A percentile compares a stretch with the other conserved stretches of the same genome.
phyloP scores from a whole-genome alignment of 2,113 vertebrate genomes.

The Camelus dromedarius region DNA sequence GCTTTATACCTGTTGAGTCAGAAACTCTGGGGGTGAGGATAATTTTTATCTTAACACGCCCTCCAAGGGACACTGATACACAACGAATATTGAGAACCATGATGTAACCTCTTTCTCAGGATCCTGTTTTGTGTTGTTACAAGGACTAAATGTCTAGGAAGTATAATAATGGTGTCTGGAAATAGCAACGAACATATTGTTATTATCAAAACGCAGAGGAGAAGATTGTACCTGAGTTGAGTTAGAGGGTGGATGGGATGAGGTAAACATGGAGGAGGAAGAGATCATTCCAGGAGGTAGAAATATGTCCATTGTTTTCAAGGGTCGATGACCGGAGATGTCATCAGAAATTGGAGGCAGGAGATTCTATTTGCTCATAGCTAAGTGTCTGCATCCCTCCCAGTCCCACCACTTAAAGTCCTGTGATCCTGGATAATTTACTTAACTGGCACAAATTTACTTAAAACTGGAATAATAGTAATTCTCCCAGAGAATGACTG shows the following conservation, averaged over 20 bases:
- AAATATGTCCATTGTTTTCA: not conserved
- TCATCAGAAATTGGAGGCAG: not conserved
- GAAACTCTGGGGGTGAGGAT: not conserved
- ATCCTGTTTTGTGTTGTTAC: not conserved
- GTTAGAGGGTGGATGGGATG: not conserved
- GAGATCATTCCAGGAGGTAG: not conserved
- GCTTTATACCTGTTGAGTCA: not conserved
- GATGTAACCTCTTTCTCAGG: not conserved
- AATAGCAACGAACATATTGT: not conserved
- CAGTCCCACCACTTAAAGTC: not conserved
- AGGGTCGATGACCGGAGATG: not conserved
- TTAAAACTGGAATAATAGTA: not conserved
- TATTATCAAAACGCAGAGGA: not conserved
- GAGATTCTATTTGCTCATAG: not conserved
- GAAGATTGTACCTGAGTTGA: not conserved
- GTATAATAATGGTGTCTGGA: not conserved
- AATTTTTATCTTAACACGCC: not conserved
- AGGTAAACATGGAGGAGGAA: not conserved
- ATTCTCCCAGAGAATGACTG: not conserved
- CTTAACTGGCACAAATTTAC: not conserved
- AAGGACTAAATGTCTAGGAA: not conserved
- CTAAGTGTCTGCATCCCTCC: not conserved
- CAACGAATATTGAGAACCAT: not conserved
- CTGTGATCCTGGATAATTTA: not conserved
- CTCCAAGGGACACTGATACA: not conserved